Evolutionary conservation across 1,140 invertebrate genomes (phyloP), one percentile per base, ranked within the genome.

Genomic region (Macrobrachium rosenbergii): DNA sequence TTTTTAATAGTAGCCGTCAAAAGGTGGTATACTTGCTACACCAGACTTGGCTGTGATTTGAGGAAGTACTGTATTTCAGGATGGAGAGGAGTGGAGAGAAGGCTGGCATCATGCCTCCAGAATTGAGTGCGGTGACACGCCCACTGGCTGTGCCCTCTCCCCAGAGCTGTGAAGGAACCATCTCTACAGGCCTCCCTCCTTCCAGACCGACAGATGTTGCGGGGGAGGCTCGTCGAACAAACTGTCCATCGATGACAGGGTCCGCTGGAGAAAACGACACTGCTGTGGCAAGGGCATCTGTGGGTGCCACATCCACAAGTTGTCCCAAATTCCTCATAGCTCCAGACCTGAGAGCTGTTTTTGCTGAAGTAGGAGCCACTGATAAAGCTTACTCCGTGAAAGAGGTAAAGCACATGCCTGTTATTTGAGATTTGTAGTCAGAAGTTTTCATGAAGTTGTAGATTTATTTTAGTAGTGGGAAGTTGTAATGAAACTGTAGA

Each of bases 331-430:
- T 64, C 75, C 62, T 37, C 75, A 73, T 84, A 37, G 37, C n/a
- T 78, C 83, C 75, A 64, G 62, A 37, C 21, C 83, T 84, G n/a
- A 84, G 75, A 78, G 75, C 59, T 23, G 64, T 75, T 43, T 84
- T 84, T 77, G 72, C 73, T 62, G 63, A 73, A 63, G 75, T 84
- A 43, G 83, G 83, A 84, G 83, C 83, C 59, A 84, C 83, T 43
- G 83, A 78, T 64, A 84, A n/a, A 67, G 21, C 73, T 43, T 84
- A 84, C 83, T n/a, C 37, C 45, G 78, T 84, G 43, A 84, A n/a
- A 84, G 83, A 84, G 83, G 83, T 84, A 84, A 64, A 63, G 21
- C 28, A 37, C 0, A 72, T n/a, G 37, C 28, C n/a, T 19, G 6
- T 77, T 21, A 8, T 37, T 21, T 14, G 5, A 58, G 43, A 10